These are phyloP conservation scores for Netelia melanura DNA, from an alignment of 2,888 invertebrate genomes.

Conservation along the genomic window DNA sequence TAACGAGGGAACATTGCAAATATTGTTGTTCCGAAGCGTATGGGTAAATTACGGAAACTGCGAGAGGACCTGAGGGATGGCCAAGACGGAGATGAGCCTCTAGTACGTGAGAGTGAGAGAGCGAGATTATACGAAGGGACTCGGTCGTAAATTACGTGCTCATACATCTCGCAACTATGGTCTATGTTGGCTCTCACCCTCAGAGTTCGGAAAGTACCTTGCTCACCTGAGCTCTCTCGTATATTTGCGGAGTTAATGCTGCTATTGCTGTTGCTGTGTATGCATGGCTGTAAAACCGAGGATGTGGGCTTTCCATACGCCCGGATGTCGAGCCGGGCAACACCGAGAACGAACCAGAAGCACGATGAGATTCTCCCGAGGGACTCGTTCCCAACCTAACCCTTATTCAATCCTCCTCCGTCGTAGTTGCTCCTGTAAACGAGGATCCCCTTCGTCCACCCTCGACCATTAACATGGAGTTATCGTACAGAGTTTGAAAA, in stretches of 20 bases:
- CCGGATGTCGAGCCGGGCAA: conserved; percentile 20
- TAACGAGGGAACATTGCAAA: too few relatives aligned
- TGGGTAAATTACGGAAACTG: too few relatives aligned
- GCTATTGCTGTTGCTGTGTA: conserved; percentile 15
- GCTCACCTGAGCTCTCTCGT: conserved; percentile 42
- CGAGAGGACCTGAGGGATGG: not conserved
- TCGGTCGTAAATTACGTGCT: conserved; percentile 44
- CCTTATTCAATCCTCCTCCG: conserved; percentile 2
- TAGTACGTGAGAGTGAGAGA: conserved; percentile 7
- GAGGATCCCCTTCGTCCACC: conserved; percentile 2
- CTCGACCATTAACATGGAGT: conserved; percentile 42
- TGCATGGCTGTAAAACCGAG: conserved; percentile 20
- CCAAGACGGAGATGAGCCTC: not conserved
- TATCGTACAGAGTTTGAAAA: conserved; percentile 46
- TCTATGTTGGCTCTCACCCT: conserved; percentile 29
- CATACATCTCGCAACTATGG: conserved; percentile 21
- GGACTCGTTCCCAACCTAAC: conserved; percentile 17
- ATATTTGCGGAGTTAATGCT: conserved; percentile 44
- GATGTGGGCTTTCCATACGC: conserved; percentile 8
- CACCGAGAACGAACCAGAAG: not conserved
- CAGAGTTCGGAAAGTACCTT: conserved; percentile 50
- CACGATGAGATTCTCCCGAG: conserved; percentile 9
- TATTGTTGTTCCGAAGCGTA: too few relatives aligned
- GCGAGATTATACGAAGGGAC: conserved; percentile 21
- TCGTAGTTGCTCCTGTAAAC: not conserved